Base-by-base conservation (phyloP, 2,888 invertebrate species). In the Anorthoa munda region DNA sequence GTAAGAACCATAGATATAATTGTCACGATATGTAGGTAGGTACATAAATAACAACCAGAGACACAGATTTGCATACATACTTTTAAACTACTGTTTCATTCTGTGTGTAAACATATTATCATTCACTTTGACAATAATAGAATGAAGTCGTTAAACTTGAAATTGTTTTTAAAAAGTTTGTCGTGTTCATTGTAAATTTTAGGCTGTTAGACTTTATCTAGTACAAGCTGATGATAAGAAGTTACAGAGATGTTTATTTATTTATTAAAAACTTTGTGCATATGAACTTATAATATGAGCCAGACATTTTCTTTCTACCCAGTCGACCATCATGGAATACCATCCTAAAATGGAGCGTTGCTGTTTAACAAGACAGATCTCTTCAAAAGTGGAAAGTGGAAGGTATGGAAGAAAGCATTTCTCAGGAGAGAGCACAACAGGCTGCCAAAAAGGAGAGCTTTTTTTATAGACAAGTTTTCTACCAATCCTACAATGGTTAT, bases 141-240 rank as follows among this genome's bases (percentile, higher is more conserved):
- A 26, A 21, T 4, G 17, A 79, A 79, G 55, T 61, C 53, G 75
- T 46, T 75, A 65, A 46, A 75, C 81, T 61, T 61, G 66, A 66
- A 66, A 48, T 72, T 53, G 17, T 11, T 31, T 39, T 31, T 48
- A 23, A 39, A 53, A 53, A 13, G 31, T 58, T 51, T 56, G n/a
- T 56, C 11, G 70, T 18, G 46, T 53, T 55, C 58, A 46, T 15
- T 59, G 15, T 48, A n/a, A 71, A 53, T 72, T 69, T 45, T 50
- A 39, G 2, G 18, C 15, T 26, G n/a, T n/a, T n/a, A n/a, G n/a
- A n/a, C n/a, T n/a, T n/a, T n/a, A n/a, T n/a, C n/a, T 50, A 5
- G 2, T 48, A 0, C 11, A n/a, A 4, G 4, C 31, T 17, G 17
- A 1, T 17, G 13, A 3, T 65, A 39, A 18, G 1, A 23, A 15